These are phyloP conservation scores for Sarcophaga variegata DNA, from an alignment of 2,888 invertebrate species.

Conservation along the genomic window DNA sequence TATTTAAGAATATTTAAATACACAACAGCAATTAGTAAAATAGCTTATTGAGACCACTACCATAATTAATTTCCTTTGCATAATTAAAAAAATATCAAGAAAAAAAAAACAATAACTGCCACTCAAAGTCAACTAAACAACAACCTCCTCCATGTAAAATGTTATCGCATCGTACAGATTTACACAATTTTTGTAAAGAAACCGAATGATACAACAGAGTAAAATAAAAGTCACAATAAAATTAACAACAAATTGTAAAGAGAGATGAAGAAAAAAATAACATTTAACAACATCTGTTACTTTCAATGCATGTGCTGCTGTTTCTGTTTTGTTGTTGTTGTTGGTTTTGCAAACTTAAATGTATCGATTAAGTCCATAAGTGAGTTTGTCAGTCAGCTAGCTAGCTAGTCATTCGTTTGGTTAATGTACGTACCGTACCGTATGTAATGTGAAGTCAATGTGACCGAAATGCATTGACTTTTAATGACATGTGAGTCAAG, in stretches of 20 bases:
- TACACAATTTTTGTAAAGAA: too few species aligned
- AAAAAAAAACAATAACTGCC: background rate
- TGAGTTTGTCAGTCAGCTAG: background rate
- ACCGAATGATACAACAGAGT: too few species aligned
- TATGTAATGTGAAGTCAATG: constrained; percentile 16
- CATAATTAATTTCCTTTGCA: constrained; percentile 50
- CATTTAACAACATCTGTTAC: constrained; percentile 44
- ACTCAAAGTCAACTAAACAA: background rate
- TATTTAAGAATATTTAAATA: constrained; percentile 29
- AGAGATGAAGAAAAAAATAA: background rate
- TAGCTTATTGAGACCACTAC: constrained; percentile 55
- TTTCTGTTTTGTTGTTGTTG: background rate
- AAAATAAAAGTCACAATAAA: background rate
- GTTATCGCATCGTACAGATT: constrained; percentile 7
- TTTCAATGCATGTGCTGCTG: background rate
- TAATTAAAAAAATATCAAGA: background rate
- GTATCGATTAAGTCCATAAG: constrained; percentile 42
- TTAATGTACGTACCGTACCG: background rate
- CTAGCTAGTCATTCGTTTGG: background rate
- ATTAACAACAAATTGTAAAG: background rate
- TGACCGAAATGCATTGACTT: constrained; percentile 42
- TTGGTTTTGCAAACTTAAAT: constrained; percentile 15
- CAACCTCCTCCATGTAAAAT: constrained; percentile 26
- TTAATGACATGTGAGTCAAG: constrained; percentile 55
- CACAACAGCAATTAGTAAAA: constrained; percentile 57